Base-by-base conservation (phyloP, 2,113 vertebrate species). In the Benitochromis conjunctus region DNA sequence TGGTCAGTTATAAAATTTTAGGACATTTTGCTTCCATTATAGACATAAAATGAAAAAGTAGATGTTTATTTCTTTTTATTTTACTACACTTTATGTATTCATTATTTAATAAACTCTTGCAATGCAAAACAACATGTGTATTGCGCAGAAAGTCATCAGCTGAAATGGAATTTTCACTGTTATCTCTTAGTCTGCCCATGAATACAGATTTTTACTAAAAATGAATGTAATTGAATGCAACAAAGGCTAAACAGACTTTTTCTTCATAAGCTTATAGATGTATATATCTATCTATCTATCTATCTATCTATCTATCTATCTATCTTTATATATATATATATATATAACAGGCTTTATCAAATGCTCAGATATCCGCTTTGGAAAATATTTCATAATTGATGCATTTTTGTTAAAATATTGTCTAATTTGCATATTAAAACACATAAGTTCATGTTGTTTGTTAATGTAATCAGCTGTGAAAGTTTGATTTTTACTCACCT, bases 251-350 rank as follows among this genome's bases (percentile, higher is more conserved):
- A 2, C n/a, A n/a, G n/a, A n/a, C n/a, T n/a, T n/a, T n/a, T n/a
- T n/a, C n/a, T n/a, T n/a, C n/a, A n/a, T n/a, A n/a, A n/a, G n/a
- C n/a, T n/a, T n/a, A n/a, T n/a, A n/a, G n/a, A n/a, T n/a, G n/a
- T n/a, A n/a, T n/a, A n/a, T n/a, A n/a, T 54, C 2, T 4, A 1
- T 18, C 1, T 14, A 1, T 7, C 31, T 34, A 34, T 31, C 29
- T 48, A 48, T 48, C 16, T 18, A 48, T 48, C 5, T 48, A 18
- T 48, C 14, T 16, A 48, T 16, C 14, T 46, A 46, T 14, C 13
- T 7, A 57, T 26, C 4, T 7, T 7, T 13, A 18, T 3, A 10
- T 1, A 34, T 19, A 34, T 4, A 19, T 11, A 55, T 4, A 9
- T 53, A 9, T n/a, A 13, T 43, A 12, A 46, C 8, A 38, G 0